These are phyloP conservation scores for Sceloporus undulatus DNA, from an alignment of 2,113 vertebrate species.

Conservation along the genomic window DNA sequence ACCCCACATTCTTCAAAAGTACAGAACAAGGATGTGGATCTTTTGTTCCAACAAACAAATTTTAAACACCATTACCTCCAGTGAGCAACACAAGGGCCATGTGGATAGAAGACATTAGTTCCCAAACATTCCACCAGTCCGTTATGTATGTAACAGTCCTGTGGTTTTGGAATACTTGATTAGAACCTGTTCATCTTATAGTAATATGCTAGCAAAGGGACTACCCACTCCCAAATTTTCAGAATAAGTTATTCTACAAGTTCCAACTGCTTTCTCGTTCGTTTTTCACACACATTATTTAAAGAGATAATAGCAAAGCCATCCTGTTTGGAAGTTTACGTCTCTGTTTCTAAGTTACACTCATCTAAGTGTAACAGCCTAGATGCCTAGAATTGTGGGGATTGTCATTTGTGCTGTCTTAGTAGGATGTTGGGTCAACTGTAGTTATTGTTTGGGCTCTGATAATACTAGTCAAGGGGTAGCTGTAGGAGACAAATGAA, in stretches of 20 bases:
- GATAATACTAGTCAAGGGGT: neutral
- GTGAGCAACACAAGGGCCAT: neutral
- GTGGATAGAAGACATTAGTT: neutral
- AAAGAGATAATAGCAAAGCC: neutral
- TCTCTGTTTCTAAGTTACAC: conserved; percentile 16
- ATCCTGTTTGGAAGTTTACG: neutral
- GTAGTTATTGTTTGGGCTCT: neutral
- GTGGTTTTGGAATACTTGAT: neutral
- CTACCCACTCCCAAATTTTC: neutral
- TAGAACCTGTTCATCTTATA: neutral
- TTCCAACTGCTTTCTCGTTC: neutral
- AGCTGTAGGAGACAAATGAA: no score
- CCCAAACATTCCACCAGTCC: neutral
- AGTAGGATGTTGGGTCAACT: neutral
- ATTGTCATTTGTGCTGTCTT: neutral
- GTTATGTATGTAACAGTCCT: neutral
- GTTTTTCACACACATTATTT: neutral
- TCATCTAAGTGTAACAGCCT: neutral
- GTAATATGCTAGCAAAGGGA: neutral
- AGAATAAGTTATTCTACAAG: neutral
- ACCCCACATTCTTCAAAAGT: conserved; percentile 43
- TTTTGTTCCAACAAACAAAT: neutral
- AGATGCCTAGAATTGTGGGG: conserved; percentile 2
- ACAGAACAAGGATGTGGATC: neutral
- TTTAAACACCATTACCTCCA: neutral